These are phyloP conservation scores for Orchesella flavescens DNA, from an alignment of 2,888 invertebrate species.

Conservation along the genomic window DNA sequence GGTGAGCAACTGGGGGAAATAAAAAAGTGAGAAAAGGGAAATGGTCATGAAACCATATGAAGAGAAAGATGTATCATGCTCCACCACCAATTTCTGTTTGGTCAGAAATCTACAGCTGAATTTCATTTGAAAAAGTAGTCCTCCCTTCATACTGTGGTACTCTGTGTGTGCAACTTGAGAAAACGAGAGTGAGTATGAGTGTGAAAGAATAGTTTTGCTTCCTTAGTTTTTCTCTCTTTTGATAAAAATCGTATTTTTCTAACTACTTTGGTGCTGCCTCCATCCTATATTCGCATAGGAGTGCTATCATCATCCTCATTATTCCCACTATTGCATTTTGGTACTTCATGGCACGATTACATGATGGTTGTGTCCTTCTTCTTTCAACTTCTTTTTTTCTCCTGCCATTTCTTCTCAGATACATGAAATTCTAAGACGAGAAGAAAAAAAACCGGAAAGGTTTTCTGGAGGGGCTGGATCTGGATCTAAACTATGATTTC, in stretches of 20 bases:
- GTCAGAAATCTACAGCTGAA: constrained; percentile 30
- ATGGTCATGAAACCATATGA: constrained; percentile 11
- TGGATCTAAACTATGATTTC: not conserved
- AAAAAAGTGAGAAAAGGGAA: constrained; percentile 43
- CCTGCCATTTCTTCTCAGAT: not conserved
- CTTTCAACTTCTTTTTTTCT: not conserved
- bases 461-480: too few relatives aligned
- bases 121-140: constrained; percentile 40
- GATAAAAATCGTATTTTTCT: constrained; percentile 33
- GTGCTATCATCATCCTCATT: constrained; percentile 19
- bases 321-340: not conserved
- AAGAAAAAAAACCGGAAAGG: too few relatives aligned
- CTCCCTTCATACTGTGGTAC: not conserved
- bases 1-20: constrained; percentile 27
- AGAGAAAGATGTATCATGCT: not conserved
- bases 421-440: too few relatives aligned
- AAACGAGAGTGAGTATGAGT: too few relatives aligned
- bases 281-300: constrained; percentile 8
- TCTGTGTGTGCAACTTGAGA: too few relatives aligned
- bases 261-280: constrained; percentile 15
- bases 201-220: constrained; percentile 28
- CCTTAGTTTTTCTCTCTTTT: constrained; percentile 8
- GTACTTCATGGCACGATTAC: constrained; percentile 33
- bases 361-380: constrained; percentile 9
- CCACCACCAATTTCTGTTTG: constrained; percentile 16